Conservation (phyloP, 2,888 invertebrate genomes). For the Sipha maydis region DNA sequence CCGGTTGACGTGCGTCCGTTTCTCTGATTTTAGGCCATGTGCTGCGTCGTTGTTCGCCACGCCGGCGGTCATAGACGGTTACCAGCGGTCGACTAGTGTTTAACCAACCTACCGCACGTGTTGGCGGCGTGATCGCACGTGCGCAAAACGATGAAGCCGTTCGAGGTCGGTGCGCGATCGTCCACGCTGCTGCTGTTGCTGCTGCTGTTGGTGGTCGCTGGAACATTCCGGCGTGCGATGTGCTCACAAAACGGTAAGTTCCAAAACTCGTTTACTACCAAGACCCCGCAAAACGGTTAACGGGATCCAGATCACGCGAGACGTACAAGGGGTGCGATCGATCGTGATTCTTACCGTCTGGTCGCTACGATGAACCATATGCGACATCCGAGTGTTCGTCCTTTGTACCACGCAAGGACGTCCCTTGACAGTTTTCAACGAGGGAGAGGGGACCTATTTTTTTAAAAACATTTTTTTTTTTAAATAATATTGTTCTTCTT, state of each 20-base stretch:
- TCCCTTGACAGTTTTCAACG: too few species aligned
- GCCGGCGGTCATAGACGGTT: conserved; percentile 45
- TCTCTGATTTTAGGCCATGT: conserved; percentile 55
- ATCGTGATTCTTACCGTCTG: too few species aligned
- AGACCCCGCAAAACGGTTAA: neutral
- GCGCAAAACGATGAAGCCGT: conserved; percentile 25
- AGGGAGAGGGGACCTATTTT: too few species aligned
- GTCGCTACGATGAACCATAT: too few species aligned
- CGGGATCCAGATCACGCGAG: neutral
- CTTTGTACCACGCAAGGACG: too few species aligned
- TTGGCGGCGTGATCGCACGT: conserved; percentile 23
- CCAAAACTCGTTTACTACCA: neutral
- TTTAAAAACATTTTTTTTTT: too few species aligned
- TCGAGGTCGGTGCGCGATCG: neutral
- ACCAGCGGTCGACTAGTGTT: neutral
- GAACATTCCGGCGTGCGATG: conserved; percentile 21
- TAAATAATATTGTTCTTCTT: too few species aligned
- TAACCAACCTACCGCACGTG: conserved; percentile 21
- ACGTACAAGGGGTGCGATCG: too few species aligned
- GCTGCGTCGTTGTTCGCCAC: conserved; percentile 11
- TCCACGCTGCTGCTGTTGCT: neutral
- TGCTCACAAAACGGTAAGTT: conserved; percentile 54
- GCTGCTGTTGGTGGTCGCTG: neutral
- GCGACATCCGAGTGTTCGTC: too few species aligned
- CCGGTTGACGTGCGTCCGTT: too few species aligned